phyloP scores from a whole-genome alignment of 30 jellyfish, hydroid and myxozoan species.

The Clytia hemisphaerica region DNA sequence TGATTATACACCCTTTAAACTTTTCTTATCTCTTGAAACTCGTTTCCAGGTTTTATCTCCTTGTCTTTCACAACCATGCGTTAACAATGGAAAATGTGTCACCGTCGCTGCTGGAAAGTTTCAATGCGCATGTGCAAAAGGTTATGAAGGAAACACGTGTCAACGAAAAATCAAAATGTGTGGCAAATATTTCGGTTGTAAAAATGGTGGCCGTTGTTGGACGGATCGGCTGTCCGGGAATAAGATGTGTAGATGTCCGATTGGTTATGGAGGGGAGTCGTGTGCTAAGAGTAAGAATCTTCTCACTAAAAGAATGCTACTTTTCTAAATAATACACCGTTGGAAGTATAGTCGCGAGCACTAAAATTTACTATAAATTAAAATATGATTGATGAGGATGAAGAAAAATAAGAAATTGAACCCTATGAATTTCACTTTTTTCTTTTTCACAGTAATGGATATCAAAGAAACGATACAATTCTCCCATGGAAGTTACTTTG shows the following conservation, averaged over 20 bases:
- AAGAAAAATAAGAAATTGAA: too few species aligned
- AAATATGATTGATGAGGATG: too few species aligned
- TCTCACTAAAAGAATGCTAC: too few species aligned
- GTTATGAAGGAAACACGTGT: constrained; percentile 7
- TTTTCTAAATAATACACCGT: too few species aligned
- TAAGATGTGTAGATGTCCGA: constrained; percentile 24
- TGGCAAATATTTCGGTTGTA: constrained; percentile 11
- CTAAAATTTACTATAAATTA: too few species aligned
- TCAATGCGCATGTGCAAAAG: constrained; percentile 14
- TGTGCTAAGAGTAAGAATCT: constrained; percentile 32
- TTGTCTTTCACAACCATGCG: constrained; percentile 36
- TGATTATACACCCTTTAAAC: too few species aligned
- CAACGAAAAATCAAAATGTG: neutral
- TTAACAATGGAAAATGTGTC: constrained; percentile 15
- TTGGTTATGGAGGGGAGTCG: constrained; percentile 29
- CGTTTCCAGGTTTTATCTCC: constrained; percentile 24
- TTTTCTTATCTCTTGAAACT: too few species aligned
- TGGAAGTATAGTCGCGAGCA: too few species aligned
- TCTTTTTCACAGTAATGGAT: too few species aligned
- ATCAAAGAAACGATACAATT: too few species aligned
- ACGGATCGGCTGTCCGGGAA: neutral
- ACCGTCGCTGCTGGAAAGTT: constrained; percentile 3
- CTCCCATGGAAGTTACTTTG: too few species aligned
- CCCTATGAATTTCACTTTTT: too few species aligned
- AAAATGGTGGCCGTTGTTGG: constrained; percentile 20